Evolutionary conservation across 2,113 vertebrate genomes (phyloP).

Genomic region (Lepus timidus): DNA sequence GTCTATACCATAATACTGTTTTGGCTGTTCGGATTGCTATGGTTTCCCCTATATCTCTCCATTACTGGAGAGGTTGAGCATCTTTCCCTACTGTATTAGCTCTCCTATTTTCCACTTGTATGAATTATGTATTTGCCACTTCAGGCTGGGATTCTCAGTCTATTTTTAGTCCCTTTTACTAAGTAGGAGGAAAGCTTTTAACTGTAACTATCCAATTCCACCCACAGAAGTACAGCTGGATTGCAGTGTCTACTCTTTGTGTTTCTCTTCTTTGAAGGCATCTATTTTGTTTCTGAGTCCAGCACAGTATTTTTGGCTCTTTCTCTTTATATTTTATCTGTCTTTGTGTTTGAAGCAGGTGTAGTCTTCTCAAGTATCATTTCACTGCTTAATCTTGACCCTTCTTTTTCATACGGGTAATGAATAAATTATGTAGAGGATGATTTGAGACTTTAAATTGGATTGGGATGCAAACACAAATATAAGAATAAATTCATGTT

Average conservation of each 20-base stretch:
- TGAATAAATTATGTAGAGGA: not conserved
- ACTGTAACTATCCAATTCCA: not conserved
- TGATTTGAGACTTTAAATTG: not conserved
- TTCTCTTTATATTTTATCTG: conserved; percentile 24
- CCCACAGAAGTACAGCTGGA: not conserved
- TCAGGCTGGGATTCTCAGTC: not conserved
- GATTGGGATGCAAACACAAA: conserved; percentile 33
- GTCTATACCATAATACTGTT: not conserved
- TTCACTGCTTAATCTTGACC: conserved; percentile 36
- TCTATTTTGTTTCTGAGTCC: conserved; percentile 54
- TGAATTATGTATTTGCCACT: conserved; percentile 30
- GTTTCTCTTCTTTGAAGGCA: not conserved
- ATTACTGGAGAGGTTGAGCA: not conserved
- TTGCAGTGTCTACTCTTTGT: not conserved
- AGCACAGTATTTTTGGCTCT: not conserved
- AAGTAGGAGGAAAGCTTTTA: not conserved
- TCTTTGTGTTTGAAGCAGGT: not conserved
- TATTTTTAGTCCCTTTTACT: conserved; percentile 39
- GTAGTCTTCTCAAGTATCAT: not conserved
- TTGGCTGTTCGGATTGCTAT: conserved; percentile 15
- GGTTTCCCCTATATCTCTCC: not conserved
- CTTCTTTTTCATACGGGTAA: conserved; percentile 23
- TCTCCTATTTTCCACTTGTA: not conserved
- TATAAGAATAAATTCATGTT: not conserved
- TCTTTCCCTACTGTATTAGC: not conserved